Percentiles rank a stretch among this genome's conserved stretches.
These are phyloP conservation scores for Callyntrura sp. DNA, from an alignment of 2,888 invertebrate genomes.

Conservation along the genomic window DNA sequence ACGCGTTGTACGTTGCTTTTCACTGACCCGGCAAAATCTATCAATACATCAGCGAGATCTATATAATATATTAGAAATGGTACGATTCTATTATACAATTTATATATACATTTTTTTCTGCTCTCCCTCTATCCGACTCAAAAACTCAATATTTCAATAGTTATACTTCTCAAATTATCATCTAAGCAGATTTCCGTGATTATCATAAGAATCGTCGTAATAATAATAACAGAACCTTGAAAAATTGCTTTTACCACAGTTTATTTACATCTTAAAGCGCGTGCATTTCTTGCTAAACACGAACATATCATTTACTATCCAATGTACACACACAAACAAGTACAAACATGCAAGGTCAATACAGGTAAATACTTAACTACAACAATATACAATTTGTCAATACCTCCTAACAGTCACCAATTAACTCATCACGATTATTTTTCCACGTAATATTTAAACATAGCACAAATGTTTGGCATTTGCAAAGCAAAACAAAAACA, in stretches of 20 bases:
- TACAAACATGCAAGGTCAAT: not conserved
- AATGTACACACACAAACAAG: not conserved
- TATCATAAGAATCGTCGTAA: slow-evolving; percentile 12
- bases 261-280: slow-evolving; percentile 33
- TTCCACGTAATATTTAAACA: slow-evolving; percentile 13
- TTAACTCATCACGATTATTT: slow-evolving; percentile 47
- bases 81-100: not conserved
- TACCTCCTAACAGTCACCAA: slow-evolving; percentile 36
- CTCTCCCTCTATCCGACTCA: not conserved
- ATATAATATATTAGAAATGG: not conserved
- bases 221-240: slow-evolving; percentile 40
- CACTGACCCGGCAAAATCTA: slow-evolving; percentile 47
- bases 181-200: not conserved
- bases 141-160: not conserved
- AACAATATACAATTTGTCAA: slow-evolving; percentile 42
- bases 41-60: slow-evolving; percentile 61
- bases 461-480: not conserved
- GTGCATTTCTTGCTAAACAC: not conserved
- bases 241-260: slow-evolving; percentile 38
- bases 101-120: not conserved
- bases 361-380: not conserved
- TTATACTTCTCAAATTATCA: slow-evolving; percentile 8
- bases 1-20: slow-evolving; percentile 37
- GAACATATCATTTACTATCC: not conserved
- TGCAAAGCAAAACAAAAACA: slow-evolving; percentile 20